These are phyloP conservation scores for Epinotia nisella DNA, from an alignment of 2,888 invertebrate species.

Conservation along the genomic window DNA sequence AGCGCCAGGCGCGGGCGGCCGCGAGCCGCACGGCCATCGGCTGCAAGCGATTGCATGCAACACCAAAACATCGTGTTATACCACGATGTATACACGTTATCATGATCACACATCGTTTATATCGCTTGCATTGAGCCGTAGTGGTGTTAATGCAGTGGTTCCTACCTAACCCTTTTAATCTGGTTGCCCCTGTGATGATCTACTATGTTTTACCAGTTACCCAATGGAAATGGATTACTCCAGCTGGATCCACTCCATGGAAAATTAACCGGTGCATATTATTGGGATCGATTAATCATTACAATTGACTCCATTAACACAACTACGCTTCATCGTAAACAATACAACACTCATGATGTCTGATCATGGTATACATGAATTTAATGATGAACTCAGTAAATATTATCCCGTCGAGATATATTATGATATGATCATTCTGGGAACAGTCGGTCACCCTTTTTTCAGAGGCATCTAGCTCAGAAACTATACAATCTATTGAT, in stretches of 20 bases:
- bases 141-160: background rate
- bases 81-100: background rate
- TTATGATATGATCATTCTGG: no score
- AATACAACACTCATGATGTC: background rate
- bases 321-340: background rate
- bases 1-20: background rate
- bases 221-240: background rate
- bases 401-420: background rate
- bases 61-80: background rate
- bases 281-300: no score
- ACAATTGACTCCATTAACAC: no score
- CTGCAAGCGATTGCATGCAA: conserved; percentile 3
- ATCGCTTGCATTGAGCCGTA: background rate
- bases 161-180: background rate
- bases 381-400: background rate
- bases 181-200: background rate
- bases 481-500: no score
- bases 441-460: no score
- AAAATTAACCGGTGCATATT: background rate
- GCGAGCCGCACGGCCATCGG: conserved; percentile 1
- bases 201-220: background rate
- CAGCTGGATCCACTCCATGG: background rate
- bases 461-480: no score
- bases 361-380: background rate
- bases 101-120: background rate